phyloP scores from a whole-genome alignment of 1,140 invertebrate species.

The Rhynchophorus ferrugineus region DNA sequence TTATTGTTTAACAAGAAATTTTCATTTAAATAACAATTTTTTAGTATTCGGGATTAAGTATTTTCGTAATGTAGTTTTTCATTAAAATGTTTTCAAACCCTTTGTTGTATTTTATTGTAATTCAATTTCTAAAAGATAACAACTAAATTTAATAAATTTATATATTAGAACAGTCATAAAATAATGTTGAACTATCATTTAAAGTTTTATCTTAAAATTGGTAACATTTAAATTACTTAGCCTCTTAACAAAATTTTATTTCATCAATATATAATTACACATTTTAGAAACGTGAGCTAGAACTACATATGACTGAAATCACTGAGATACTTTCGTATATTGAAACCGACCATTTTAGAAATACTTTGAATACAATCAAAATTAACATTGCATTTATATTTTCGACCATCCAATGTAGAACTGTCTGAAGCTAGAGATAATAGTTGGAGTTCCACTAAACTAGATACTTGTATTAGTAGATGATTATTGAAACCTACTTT shows the following conservation, averaged over 20 bases:
- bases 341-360: conserved; percentile 62
- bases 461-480: conserved; percentile 70
- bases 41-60: neutral
- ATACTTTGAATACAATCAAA: conserved; percentile 62
- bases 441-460: conserved; percentile 63
- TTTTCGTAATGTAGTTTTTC: neutral
- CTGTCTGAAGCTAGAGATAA: conserved; percentile 54
- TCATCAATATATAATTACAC: too few species aligned
- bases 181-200: too few species aligned
- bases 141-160: too few species aligned
- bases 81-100: too few species aligned
- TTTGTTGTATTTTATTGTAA: too few species aligned
- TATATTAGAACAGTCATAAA: too few species aligned
- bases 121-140: too few species aligned
- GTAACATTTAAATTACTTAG: too few species aligned
- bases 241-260: too few species aligned
- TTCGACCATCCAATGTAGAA: conserved; percentile 55
- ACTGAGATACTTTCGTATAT: conserved; percentile 66
- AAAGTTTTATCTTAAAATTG: too few species aligned
- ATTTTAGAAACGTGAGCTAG: too few species aligned
- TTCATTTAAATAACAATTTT: neutral
- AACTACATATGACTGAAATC: conserved; percentile 49
- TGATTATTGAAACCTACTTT: conserved; percentile 77
- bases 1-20: neutral
- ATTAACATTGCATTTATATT: conserved; percentile 66